phyloP scores from a whole-genome alignment of 2,113 vertebrate genomes.

The Isichthys henryi region DNA sequence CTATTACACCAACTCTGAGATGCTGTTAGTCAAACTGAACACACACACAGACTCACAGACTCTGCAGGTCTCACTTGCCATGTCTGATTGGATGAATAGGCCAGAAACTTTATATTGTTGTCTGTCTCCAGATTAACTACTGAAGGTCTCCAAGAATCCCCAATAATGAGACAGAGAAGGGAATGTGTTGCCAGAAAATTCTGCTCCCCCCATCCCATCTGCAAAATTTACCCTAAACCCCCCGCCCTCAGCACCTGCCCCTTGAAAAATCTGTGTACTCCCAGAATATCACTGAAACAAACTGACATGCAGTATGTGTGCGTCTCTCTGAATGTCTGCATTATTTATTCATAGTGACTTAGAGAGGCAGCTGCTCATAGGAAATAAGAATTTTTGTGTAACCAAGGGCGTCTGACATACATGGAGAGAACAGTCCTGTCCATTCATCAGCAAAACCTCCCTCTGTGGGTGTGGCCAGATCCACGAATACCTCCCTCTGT shows the following conservation, averaged over 20 bases:
- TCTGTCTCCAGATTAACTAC: background rate
- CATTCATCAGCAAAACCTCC: background rate
- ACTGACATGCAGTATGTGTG: background rate
- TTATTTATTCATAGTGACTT: background rate
- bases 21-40: constrained; percentile 2
- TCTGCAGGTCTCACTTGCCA: background rate
- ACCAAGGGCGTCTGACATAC: background rate
- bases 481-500: background rate
- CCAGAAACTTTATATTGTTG: background rate
- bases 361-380: background rate
- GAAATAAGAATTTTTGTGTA: background rate
- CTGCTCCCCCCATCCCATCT: background rate
- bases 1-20: background rate
- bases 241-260: background rate
- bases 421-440: background rate
- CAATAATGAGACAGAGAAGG: background rate
- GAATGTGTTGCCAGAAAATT: background rate
- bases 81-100: background rate
- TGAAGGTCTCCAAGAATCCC: background rate
- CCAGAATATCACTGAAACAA: background rate
- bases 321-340: background rate
- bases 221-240: background rate
- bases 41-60: background rate
- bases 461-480: background rate
- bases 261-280: background rate